These are phyloP conservation scores for Amiota minor DNA, from an alignment of 2,888 invertebrate species.

Conservation along the genomic window DNA sequence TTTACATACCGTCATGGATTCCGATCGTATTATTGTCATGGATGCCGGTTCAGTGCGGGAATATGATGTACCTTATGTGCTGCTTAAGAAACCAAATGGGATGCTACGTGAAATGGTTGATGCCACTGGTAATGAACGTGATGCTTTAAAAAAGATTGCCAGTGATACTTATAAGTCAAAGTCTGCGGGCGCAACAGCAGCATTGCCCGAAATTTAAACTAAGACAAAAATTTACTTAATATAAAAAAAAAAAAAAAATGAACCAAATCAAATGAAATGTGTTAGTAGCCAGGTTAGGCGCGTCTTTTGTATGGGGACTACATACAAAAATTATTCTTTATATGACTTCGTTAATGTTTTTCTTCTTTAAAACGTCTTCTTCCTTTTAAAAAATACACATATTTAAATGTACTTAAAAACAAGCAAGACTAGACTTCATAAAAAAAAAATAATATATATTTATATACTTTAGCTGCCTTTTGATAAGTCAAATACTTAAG, in stretches of 20 bases:
- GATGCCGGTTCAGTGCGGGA: slow-evolving; percentile 85
- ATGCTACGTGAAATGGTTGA: slow-evolving; percentile 80
- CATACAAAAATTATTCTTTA: no score
- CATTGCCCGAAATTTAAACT: not conserved
- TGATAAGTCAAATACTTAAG: no score
- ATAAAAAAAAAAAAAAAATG: not conserved
- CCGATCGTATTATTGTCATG: slow-evolving; percentile 89
- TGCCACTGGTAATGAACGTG: slow-evolving; percentile 75
- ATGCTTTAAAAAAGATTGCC: slow-evolving; percentile 73
- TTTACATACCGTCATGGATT: slow-evolving; percentile 93
- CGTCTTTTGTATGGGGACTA: no score
- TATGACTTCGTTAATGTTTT: no score
- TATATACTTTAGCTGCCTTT: no score
- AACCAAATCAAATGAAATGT: no score
- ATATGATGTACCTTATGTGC: slow-evolving; percentile 80
- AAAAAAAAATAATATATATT: no score
- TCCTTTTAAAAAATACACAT: no score
- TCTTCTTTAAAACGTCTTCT: no score
- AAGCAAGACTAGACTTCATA: no score
- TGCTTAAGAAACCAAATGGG: slow-evolving; percentile 77
- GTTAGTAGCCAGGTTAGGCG: no score
- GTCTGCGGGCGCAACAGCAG: not conserved
- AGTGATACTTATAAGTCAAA: slow-evolving; percentile 62
- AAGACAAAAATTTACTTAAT: not conserved
- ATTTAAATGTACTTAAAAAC: no score